phyloP scores from a whole-genome alignment of 2,797 vertebrate species.

The Linurgus olivaceus region DNA sequence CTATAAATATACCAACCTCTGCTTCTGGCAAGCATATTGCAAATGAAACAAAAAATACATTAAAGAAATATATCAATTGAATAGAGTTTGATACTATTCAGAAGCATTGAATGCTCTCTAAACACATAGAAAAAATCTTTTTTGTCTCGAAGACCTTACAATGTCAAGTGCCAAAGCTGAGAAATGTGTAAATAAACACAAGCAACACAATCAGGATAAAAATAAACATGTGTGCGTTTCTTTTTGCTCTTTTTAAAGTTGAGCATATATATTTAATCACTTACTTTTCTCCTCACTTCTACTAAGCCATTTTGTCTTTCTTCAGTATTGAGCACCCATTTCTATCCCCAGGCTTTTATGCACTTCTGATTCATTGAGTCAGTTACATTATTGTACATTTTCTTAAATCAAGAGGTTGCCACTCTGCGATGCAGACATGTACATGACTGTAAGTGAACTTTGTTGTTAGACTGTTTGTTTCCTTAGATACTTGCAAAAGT shows the following conservation, averaged over 20 bases:
- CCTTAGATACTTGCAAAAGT: neutral
- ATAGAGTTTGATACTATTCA: neutral
- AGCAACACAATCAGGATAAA: neutral
- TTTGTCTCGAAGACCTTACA: neutral
- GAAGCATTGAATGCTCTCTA: neutral
- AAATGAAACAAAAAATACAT: constrained; percentile 48
- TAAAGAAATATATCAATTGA: neutral
- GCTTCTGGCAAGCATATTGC: constrained; percentile 35
- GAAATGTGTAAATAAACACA: neutral
- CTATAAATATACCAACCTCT: constrained; percentile 60
- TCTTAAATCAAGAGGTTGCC: neutral
- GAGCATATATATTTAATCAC: neutral
- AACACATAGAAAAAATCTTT: neutral
- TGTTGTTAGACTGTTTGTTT: neutral
- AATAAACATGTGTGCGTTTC: fast-evolving
- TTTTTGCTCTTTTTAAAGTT: neutral
- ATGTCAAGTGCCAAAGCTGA: neutral
- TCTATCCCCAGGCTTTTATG: neutral
- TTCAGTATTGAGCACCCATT: neutral
- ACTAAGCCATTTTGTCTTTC: neutral
- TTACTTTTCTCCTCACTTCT: neutral
- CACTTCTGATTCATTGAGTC: neutral
- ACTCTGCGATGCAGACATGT: neutral
- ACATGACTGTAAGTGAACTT: neutral
- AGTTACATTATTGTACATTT: neutral